A percentile compares a stretch with the other conserved stretches of the same genome.
Evolutionary conservation across 2,888 invertebrate species (phyloP).

Genomic region (Bedellia somnulentella): DNA sequence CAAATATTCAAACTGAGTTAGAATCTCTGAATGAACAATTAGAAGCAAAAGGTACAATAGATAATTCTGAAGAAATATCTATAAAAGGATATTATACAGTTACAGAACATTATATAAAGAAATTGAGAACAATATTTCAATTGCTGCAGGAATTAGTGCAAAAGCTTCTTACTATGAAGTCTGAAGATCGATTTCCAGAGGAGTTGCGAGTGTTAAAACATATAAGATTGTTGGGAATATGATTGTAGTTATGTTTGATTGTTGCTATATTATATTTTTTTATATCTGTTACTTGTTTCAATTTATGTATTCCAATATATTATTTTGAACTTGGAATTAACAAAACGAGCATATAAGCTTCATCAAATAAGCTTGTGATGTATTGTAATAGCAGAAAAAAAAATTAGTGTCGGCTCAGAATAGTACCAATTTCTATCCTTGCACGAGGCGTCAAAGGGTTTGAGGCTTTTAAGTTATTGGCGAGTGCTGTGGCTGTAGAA

Average conservation of each 20-base stretch:
- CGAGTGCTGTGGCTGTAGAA: too few relatives aligned
- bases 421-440: too few relatives aligned
- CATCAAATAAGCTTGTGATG: too few relatives aligned
- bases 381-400: too few relatives aligned
- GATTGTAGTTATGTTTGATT: neutral
- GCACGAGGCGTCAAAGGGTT: too few relatives aligned
- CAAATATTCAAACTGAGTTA: slow-evolving; percentile 26
- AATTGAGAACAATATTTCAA: slow-evolving; percentile 27
- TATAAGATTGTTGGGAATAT: slow-evolving; percentile 16
- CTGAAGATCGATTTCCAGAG: slow-evolving; percentile 16
- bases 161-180: slow-evolving; percentile 18
- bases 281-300: neutral
- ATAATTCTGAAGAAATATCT: slow-evolving; percentile 11
- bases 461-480: too few relatives aligned
- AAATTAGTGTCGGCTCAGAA: too few relatives aligned
- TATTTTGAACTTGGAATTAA: too few relatives aligned
- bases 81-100: too few relatives aligned
- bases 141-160: slow-evolving; percentile 21
- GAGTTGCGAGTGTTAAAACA: slow-evolving; percentile 25
- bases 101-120: slow-evolving; percentile 29
- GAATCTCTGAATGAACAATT: slow-evolving; percentile 24
- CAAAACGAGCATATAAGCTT: too few relatives aligned
- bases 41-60: slow-evolving; percentile 8
- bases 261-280: neutral
- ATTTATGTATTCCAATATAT: too few relatives aligned